phyloP scores from a whole-genome alignment of 2,797 vertebrate genomes.

The Hemitrygon akajei region DNA sequence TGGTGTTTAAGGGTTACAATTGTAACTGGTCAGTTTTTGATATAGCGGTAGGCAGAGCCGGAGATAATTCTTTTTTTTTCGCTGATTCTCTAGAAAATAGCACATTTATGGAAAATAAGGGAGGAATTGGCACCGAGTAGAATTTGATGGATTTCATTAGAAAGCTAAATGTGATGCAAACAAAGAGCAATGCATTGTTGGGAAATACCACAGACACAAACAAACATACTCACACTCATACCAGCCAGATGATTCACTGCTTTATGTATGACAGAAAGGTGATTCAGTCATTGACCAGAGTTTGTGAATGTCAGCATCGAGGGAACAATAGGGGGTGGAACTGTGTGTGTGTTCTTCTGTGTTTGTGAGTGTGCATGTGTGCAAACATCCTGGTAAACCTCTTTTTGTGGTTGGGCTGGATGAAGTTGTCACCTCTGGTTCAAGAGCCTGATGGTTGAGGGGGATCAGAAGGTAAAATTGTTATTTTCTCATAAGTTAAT shows the following conservation, averaged over 20 bases:
- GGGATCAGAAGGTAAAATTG: too few species aligned
- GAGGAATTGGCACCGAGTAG: slow-evolving; percentile 6
- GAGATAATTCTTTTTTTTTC: neutral
- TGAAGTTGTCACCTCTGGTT: too few species aligned
- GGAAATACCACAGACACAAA: slow-evolving; percentile 34
- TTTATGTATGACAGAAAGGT: neutral
- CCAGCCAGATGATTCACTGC: neutral
- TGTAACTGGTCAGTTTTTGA: neutral
- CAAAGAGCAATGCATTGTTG: slow-evolving; percentile 16
- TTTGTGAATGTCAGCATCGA: neutral
- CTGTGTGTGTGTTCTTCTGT: neutral
- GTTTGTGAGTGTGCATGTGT: too few species aligned
- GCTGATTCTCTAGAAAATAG: neutral
- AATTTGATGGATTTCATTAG: slow-evolving; percentile 31
- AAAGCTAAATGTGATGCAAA: slow-evolving; percentile 29
- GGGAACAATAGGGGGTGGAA: neutral
- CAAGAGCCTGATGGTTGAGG: too few species aligned
- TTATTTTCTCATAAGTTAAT: too few species aligned
- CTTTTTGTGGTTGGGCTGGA: too few species aligned
- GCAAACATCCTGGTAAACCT: too few species aligned
- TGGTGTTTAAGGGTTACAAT: neutral
- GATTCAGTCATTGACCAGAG: neutral
- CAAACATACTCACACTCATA: neutral
- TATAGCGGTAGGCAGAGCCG: neutral
- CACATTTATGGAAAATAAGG: neutral